phyloP scores from a whole-genome alignment of 2,888 invertebrate genomes.

The Plebejus anna region DNA sequence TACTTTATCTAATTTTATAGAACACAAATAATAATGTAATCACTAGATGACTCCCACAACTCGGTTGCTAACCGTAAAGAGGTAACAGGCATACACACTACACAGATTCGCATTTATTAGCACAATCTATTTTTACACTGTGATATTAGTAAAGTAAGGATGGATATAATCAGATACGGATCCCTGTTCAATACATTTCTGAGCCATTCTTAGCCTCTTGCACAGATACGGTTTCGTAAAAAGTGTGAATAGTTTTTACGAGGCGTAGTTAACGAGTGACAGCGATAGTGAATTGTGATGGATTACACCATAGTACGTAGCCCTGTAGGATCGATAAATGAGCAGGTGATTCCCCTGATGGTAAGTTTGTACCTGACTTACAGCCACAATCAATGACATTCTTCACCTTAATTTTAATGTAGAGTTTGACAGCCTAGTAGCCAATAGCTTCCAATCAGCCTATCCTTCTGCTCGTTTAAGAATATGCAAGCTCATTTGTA shows the following conservation, averaged over 20 bases:
- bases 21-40: too few relatives aligned
- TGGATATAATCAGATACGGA: background rate
- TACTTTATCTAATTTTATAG: background rate
- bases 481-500: background rate
- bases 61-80: too few relatives aligned
- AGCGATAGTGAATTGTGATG: conserved; percentile 36
- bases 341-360: background rate
- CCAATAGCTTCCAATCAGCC: background rate
- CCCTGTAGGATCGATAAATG: background rate
- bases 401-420: too few relatives aligned
- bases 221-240: conserved; percentile 36
- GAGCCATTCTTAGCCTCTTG: background rate
- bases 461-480: background rate
- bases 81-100: too few relatives aligned
- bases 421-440: background rate
- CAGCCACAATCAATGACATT: too few relatives aligned
- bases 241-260: conserved; percentile 38
- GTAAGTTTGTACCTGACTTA: background rate
- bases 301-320: conserved; percentile 32
- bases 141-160: too few relatives aligned
- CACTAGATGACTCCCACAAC: too few relatives aligned
- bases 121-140: too few relatives aligned
- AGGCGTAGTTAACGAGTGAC: conserved; percentile 38
- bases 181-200: background rate
- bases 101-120: too few relatives aligned